Evolutionary conservation across 1,140 invertebrate genomes (phyloP).

Genomic region (Limonius californicus): DNA sequence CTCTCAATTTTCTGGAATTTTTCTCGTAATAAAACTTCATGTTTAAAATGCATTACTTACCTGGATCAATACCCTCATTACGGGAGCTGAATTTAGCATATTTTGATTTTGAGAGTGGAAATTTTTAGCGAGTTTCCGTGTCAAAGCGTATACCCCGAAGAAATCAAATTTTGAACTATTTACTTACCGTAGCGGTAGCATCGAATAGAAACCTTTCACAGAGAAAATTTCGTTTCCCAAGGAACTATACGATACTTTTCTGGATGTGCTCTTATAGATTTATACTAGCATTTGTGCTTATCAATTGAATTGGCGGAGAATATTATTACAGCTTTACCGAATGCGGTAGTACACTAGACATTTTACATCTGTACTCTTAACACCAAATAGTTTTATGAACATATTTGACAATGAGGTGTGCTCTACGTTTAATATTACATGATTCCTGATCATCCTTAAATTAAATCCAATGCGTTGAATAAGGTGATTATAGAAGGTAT

Average conservation of each 20-base stretch:
- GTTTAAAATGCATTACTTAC: neutral
- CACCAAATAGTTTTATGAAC: too few species aligned
- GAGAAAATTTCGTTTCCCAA: neutral
- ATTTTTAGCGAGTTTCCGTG: neutral
- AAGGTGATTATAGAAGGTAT: too few species aligned
- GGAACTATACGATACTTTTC: neutral
- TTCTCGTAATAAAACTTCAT: neutral
- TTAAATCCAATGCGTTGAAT: too few species aligned
- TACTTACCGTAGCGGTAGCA: neutral
- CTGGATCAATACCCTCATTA: neutral
- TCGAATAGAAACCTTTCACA: conserved; percentile 1
- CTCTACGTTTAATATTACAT: too few species aligned
- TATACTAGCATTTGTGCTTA: neutral
- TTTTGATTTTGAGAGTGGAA: neutral
- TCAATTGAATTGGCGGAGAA: neutral
- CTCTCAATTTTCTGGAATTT: conserved; percentile 8
- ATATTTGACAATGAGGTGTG: too few species aligned
- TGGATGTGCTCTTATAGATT: neutral
- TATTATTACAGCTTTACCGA: neutral
- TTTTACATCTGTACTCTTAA: too few species aligned
- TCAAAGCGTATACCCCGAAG: neutral
- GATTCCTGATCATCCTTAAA: too few species aligned
- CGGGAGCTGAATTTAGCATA: neutral
- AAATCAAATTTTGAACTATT: conserved; percentile 14
- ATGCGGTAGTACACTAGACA: too few species aligned